Evolutionary conservation across 2,797 vertebrate species (phyloP), one percentile per base, ranked within the genome.

Genomic region (Helarctos malayanus): DNA sequence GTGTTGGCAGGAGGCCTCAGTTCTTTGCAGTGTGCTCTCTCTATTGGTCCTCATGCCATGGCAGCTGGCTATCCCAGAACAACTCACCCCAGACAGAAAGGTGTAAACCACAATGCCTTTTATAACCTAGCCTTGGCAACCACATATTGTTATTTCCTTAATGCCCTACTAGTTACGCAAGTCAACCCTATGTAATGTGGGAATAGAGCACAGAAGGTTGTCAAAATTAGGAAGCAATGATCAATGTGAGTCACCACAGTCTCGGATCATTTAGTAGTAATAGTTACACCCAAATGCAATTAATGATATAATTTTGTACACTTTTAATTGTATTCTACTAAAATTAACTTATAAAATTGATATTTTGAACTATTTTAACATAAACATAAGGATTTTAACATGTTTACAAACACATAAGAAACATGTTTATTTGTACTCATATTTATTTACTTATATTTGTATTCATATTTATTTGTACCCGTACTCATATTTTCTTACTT

Each of bases 11-110:
- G 15, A 68, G 2, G 25, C 2, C 29, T 89, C 29, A 7, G 2
- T 56, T 35, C 29, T 57, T 80, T 81, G 19, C 21, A 19, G 45
- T 45, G 10, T 25, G 7, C 10, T 41, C 15, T 89, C 9, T 54
- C n/a, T 2, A 19, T 3, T 5, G 10, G 9, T 59, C 5, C 4
- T 65, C 47, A 27, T 49, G 2, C 4, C 27, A 4, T 8, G 27
- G 41, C 1, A 19, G 4, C 14, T 93, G 9, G 6, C 45, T 68
- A 65, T 21, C n/a, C 9, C 13, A n/a, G 13, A 89, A 73, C 47
- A 79, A 68, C 15, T 54, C n/a, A 68, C 3, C 21, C 18, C 69
- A 49, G 19, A 79, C 14, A 89, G 35, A 49, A 78, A 63, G 2
- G 4, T 21, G 27, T 7, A 89, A 5, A 65, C 11, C 11, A 38